Evolutionary conservation across 2,888 invertebrate species (phyloP), one percentile per base, ranked within the genome.

Genomic region (Gari tellinella): DNA sequence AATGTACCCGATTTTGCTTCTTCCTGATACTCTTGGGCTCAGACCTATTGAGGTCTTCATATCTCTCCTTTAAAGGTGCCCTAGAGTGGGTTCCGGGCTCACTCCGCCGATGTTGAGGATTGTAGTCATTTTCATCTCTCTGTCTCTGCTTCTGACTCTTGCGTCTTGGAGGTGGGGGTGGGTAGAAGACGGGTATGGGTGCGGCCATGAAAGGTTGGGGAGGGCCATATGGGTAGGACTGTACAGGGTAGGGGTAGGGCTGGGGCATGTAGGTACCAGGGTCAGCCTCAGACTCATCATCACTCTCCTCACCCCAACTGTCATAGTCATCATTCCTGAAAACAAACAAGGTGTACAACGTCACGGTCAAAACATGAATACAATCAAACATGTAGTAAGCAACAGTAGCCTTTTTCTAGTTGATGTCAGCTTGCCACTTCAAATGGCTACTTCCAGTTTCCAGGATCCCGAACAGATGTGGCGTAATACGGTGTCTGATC

Each of bases 291-390:
- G 80, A 76, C 10, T 83, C 82, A 31, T 82, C 81, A 41, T 85
- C 86, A 66, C 80, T 82, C n/a, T 86, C 86, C 45, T 87, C 86
- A 5, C 86, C 87, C 88, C 88, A 88, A 62, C 87, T 87, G 80
- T 88, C 88, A 72, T 88, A 86, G 56, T 88, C 88, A 56, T 80
- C 77, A 15, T 72, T 75, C 46, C 82, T 84, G 45, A 37, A 68
- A 53, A 40, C 10, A 31, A 10, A n/a, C 21, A 21, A n/a, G n/a
- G n/a, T n/a, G n/a, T n/a, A n/a, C n/a, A n/a, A n/a, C n/a, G n/a
- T n/a, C n/a, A n/a, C n/a, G n/a, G n/a, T n/a, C n/a, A n/a, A n/a
- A n/a, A n/a, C n/a, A n/a, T n/a, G n/a, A n/a, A n/a, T n/a, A n/a
- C n/a, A n/a, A n/a, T n/a, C n/a, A n/a, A n/a, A n/a, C n/a, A n/a